Conservation (phyloP, 2,888 invertebrate genomes). For the Drosophila nr. medialis region DNA sequence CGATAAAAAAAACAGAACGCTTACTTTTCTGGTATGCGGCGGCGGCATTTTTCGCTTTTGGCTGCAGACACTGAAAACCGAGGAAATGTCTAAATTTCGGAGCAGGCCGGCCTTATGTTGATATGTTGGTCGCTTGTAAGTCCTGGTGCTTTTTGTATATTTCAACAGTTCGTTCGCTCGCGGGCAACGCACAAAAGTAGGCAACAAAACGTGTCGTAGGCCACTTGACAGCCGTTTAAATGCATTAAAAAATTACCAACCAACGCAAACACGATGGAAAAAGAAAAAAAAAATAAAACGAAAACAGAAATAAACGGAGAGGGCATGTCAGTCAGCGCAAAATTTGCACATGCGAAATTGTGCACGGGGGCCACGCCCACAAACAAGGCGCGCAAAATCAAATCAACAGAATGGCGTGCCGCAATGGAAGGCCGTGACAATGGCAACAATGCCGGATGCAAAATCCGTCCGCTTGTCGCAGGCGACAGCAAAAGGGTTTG, state of each 20-base stretch:
- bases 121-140: conserved; percentile 25
- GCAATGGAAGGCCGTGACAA: conserved; percentile 56
- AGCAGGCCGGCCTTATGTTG: conserved; percentile 17
- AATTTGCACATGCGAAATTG: conserved; percentile 66
- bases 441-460: conserved; percentile 47
- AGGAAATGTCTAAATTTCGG: conserved; percentile 65
- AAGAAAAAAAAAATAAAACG: conserved; percentile 17
- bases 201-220: conserved; percentile 43
- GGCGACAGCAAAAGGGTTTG: conserved; percentile 66
- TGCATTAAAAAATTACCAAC: conserved; percentile 73
- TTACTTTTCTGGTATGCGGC: conserved; percentile 30
- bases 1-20: conserved; percentile 15
- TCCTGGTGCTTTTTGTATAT: conserved; percentile 57
- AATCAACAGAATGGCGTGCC: conserved; percentile 68
- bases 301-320: conserved; percentile 22
- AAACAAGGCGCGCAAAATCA: conserved; percentile 59
- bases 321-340: conserved; percentile 58
- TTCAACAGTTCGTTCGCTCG: conserved; percentile 47
- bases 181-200: conserved; percentile 43
- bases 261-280: conserved; percentile 29
- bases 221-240: conserved; percentile 79
- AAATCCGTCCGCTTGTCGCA: conserved; percentile 37
- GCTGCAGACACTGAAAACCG: conserved; percentile 31
- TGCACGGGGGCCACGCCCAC: conserved; percentile 54
- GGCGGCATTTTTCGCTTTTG: conserved; percentile 47